phyloP scores from a whole-genome alignment of 2,888 invertebrate species.

The Bruchidius siliquastri region DNA sequence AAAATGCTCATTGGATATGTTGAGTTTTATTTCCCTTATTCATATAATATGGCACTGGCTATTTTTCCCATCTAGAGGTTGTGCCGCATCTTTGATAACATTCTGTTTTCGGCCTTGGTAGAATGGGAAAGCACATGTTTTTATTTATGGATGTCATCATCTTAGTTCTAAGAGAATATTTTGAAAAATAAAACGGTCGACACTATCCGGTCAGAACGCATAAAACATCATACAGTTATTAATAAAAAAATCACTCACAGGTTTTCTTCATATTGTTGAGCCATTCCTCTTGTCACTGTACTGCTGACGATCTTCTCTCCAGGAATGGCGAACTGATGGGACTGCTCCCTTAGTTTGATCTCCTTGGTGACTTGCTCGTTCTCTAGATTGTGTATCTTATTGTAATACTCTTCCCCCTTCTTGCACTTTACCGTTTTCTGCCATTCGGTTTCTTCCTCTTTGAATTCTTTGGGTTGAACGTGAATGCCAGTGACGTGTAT shows the following conservation, averaged over 20 bases:
- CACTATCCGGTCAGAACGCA: too few relatives aligned
- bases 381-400: slow-evolving; percentile 75
- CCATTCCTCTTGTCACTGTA: slow-evolving; percentile 81
- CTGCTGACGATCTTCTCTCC: slow-evolving; percentile 74
- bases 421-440: slow-evolving; percentile 76
- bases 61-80: too few relatives aligned
- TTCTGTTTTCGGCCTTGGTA: too few relatives aligned
- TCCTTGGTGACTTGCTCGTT: slow-evolving; percentile 82
- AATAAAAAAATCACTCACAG: slow-evolving; percentile 59
- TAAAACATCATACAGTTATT: too few relatives aligned
- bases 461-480: slow-evolving; percentile 57
- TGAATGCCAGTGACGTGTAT: slow-evolving; percentile 50
- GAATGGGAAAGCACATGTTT: too few relatives aligned
- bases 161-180: too few relatives aligned
- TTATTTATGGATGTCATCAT: too few relatives aligned
- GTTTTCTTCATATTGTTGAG: slow-evolving; percentile 76
- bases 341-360: slow-evolving; percentile 68
- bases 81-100: too few relatives aligned
- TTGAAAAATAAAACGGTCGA: not conserved
- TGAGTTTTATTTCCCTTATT: too few relatives aligned
- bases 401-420: slow-evolving; percentile 78
- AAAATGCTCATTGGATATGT: too few relatives aligned
- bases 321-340: slow-evolving; percentile 79
- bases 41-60: too few relatives aligned
- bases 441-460: slow-evolving; percentile 79